Percentiles rank a stretch among this genome's conserved stretches.
Conservation (phyloP, 1,140 invertebrate species). For the Lucilia cuprina region DNA sequence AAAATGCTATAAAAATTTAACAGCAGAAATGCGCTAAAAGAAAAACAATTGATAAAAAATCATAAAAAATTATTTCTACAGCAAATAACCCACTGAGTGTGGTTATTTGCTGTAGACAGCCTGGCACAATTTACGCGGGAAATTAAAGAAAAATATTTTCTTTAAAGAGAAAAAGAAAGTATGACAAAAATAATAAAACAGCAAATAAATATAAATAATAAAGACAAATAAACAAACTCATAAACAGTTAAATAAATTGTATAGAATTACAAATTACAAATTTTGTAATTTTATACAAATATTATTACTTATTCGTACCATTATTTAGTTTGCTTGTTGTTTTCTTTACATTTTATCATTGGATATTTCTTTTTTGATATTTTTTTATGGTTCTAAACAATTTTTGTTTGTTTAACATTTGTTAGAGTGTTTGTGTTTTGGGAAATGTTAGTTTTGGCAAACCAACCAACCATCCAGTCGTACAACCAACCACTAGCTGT, state of each 20-base stretch:
- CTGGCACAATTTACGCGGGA: background rate
- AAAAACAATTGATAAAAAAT: too few relatives aligned
- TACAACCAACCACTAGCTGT: background rate
- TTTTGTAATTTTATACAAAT: slow-evolving; percentile 4
- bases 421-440: background rate
- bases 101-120: too few relatives aligned
- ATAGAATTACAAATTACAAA: background rate
- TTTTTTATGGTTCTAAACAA: background rate
- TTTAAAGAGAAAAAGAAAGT: background rate
- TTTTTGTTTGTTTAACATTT: background rate
- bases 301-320: background rate
- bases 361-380: background rate
- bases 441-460: background rate
- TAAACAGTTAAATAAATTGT: slow-evolving; percentile 3
- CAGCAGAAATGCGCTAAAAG: background rate
- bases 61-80: too few relatives aligned
- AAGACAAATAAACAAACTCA: background rate
- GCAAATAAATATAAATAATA: background rate
- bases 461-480: background rate
- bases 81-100: too few relatives aligned
- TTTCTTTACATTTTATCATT: background rate
- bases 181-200: background rate
- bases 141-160: background rate
- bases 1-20: background rate
- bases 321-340: too few relatives aligned